Evolutionary conservation across 2,888 invertebrate genomes (phyloP).

Genomic region (Sesia bembeciformis): DNA sequence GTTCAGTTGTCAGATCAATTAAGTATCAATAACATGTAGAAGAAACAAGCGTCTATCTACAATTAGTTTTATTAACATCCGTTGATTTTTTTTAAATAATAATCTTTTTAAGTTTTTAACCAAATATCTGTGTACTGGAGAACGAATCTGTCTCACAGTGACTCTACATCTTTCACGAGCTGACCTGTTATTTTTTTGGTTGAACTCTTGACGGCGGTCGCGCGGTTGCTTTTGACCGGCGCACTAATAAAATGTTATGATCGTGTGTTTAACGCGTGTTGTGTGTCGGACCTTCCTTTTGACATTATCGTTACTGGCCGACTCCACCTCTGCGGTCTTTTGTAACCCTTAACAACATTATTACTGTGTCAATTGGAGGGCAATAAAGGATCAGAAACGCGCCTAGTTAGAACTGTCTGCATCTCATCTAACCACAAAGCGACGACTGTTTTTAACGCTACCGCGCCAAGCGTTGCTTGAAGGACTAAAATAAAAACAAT

Average conservation of each 20-base stretch:
- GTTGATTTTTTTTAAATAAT: no score
- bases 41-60: no score
- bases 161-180: constrained; percentile 66
- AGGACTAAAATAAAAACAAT: constrained; percentile 19
- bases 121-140: constrained; percentile 13
- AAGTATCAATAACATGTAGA: no score
- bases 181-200: constrained; percentile 66
- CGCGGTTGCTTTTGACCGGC: constrained; percentile 70
- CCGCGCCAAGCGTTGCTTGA: no score
- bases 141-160: constrained; percentile 52
- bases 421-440: no score
- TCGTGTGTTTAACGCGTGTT: constrained; percentile 73
- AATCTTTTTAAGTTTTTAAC: background rate
- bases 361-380: constrained; percentile 60
- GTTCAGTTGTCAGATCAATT: background rate
- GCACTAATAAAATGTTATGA: constrained; percentile 74
- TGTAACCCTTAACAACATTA: constrained; percentile 59
- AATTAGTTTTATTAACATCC: no score
- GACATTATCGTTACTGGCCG: constrained; percentile 69
- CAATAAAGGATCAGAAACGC: constrained; percentile 37
- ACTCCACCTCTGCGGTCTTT: constrained; percentile 62
- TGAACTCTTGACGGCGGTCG: constrained; percentile 67
- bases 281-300: constrained; percentile 69
- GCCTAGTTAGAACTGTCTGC: constrained; percentile 37
- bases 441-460: no score